These are phyloP conservation scores for Trichacis sp. DNA, from an alignment of 2,888 invertebrate species.

Conservation along the genomic window DNA sequence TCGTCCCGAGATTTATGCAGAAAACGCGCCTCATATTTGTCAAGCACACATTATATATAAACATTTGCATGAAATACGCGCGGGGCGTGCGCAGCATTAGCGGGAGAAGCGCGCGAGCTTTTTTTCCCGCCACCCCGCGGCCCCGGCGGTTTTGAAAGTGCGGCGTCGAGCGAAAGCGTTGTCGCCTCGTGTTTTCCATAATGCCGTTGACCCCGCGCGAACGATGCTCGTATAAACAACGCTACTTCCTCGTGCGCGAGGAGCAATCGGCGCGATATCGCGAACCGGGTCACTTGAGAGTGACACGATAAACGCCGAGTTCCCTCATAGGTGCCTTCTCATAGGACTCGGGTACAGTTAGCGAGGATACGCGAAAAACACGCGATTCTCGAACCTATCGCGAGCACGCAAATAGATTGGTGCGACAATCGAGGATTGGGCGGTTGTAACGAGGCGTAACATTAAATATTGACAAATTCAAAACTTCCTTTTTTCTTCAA, in stretches of 20 bases:
- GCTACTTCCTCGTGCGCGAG: constrained; percentile 12
- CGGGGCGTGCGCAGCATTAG: constrained; percentile 6
- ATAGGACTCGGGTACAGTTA: too few species aligned
- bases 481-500: too few species aligned
- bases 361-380: too few species aligned
- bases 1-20: constrained; percentile 7
- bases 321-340: constrained; percentile 13
- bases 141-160: constrained; percentile 15
- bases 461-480: too few species aligned
- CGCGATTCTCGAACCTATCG: too few species aligned
- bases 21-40: not conserved
- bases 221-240: constrained; percentile 23
- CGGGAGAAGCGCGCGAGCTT: too few species aligned
- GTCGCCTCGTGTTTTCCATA: constrained; percentile 47
- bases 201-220: constrained; percentile 52
- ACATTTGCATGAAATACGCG: constrained; percentile 8
- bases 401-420: too few species aligned
- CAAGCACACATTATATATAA: constrained; percentile 8
- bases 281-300: constrained; percentile 15
- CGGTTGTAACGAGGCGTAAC: too few species aligned
- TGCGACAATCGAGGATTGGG: too few species aligned
- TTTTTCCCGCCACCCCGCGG: too few species aligned
- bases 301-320: constrained; percentile 12
- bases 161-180: constrained; percentile 17
- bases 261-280: constrained; percentile 14